phyloP scores from a whole-genome alignment of 2,797 vertebrate genomes.

The Schizopygopsis malacanthus region DNA sequence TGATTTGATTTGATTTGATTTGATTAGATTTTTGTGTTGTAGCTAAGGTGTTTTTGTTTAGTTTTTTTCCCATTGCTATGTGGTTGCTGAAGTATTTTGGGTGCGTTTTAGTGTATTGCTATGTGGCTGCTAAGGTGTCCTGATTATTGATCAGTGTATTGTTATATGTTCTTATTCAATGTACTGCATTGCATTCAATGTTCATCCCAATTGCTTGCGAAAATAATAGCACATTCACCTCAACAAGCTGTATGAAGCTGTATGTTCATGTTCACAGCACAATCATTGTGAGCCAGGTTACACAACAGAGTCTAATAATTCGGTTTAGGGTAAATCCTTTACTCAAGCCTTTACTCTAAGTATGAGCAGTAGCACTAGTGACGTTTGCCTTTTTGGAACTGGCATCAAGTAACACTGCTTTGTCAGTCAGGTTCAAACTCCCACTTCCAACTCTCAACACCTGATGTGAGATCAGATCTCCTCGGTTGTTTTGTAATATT shows the following conservation, averaged over 20 bases:
- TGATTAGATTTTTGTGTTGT: background rate
- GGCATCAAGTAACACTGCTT: background rate
- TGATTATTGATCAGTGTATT: background rate
- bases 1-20: too few species aligned
- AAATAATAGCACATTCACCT: background rate
- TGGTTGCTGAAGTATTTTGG: background rate
- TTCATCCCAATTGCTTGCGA: background rate
- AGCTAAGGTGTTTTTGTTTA: too few species aligned
- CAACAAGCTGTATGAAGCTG: background rate
- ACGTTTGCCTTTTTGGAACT: background rate
- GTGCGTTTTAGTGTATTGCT: background rate
- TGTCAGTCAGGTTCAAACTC: background rate
- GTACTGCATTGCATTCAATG: background rate
- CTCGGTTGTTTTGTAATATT: constrained; percentile 48
- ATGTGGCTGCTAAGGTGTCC: background rate
- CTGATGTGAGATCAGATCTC: constrained; percentile 42
- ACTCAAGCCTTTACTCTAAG: background rate
- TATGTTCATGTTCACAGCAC: background rate
- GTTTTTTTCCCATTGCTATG: background rate
- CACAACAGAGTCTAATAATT: background rate
- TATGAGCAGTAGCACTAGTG: background rate
- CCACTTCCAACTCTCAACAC: constrained; percentile 5
- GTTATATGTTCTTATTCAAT: background rate
- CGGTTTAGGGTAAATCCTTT: background rate
- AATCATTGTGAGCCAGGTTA: background rate